Conservation (phyloP, 2,888 invertebrate species). For the Hypolimnas misippus region DNA sequence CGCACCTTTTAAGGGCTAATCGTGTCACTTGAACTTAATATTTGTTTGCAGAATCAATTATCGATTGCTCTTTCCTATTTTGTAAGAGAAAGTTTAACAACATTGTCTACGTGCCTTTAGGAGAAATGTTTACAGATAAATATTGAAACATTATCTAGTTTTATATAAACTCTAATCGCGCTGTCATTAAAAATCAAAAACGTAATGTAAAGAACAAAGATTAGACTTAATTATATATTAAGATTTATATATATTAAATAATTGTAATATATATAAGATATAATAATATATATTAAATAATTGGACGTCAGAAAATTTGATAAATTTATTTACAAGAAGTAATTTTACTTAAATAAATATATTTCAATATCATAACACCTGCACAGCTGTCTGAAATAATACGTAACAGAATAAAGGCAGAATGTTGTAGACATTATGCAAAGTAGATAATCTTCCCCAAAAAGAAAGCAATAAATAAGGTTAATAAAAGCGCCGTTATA, state of each 20-base stretch:
- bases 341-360: not conserved
- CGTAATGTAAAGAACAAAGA: no score
- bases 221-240: no score
- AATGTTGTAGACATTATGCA: slow-evolving; percentile 38
- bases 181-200: no score
- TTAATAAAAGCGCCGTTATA: slow-evolving; percentile 56
- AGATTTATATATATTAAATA: no score
- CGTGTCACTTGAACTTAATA: not conserved
- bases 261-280: no score
- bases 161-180: no score
- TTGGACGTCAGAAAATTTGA: not conserved
- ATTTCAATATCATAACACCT: not conserved
- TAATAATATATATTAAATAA: no score
- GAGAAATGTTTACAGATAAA: no score
- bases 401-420: slow-evolving; percentile 4
- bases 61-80: not conserved
- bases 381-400: not conserved
- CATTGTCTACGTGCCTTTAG: no score
- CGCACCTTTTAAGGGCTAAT: not conserved
- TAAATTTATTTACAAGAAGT: not conserved
- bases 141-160: no score
- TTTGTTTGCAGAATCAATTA: not conserved
- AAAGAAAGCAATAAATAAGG: slow-evolving; percentile 55
- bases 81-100: not conserved
- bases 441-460: slow-evolving; percentile 43